These are phyloP conservation scores for Phaenicophaeus curvirostris DNA, from an alignment of 2,797 vertebrate genomes.

Conservation along the genomic window DNA sequence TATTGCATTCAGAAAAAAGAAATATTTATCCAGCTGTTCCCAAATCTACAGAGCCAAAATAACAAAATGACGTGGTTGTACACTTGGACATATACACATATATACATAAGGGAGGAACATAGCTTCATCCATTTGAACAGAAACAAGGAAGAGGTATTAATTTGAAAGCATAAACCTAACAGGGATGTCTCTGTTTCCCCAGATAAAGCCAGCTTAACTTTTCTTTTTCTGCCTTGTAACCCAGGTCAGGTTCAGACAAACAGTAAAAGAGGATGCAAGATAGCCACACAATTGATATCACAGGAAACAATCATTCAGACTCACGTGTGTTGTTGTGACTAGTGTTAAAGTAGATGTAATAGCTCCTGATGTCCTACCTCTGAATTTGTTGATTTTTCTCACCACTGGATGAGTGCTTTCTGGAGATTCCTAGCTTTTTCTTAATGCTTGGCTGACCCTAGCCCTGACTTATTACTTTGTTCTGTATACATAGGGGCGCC, in stretches of 20 bases:
- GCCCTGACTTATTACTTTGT: neutral
- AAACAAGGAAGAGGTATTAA: neutral
- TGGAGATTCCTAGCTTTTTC: neutral
- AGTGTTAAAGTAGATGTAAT: neutral
- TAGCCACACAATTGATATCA: neutral
- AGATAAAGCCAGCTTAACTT: neutral
- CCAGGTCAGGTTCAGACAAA: neutral
- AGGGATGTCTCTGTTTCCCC: neutral
- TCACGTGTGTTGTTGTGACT: rapidly evolving
- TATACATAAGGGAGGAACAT: neutral
- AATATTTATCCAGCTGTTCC: neutral
- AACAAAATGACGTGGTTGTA: neutral
- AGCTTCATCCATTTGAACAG: neutral
- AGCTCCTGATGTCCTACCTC: neutral
- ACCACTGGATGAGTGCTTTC: neutral
- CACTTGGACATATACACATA: neutral
- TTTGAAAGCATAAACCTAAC: neutral
- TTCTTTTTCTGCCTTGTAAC: neutral
- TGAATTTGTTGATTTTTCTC: neutral
- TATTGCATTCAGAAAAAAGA: neutral
- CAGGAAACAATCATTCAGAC: neutral
- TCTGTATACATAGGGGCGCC: neutral
- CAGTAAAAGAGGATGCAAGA: neutral
- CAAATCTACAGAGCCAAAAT: neutral
- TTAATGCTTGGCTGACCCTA: neutral